These are phyloP conservation scores for Folsomia candida DNA, from an alignment of 2,888 invertebrate genomes.

Conservation along the genomic window DNA sequence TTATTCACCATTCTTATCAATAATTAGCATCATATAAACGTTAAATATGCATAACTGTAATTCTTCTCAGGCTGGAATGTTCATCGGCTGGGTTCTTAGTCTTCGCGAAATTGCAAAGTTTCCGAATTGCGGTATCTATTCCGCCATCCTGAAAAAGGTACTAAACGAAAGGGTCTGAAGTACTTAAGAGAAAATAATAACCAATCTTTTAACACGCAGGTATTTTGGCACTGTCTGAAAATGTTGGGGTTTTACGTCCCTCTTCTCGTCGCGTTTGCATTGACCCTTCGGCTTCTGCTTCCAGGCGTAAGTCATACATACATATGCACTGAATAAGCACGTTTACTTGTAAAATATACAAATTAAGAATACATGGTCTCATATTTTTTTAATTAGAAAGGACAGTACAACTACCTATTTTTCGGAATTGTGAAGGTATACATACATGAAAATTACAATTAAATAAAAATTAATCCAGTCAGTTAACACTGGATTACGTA, in stretches of 20 bases:
- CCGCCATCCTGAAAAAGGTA: slow-evolving; percentile 38
- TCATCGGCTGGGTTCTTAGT: slow-evolving; percentile 37
- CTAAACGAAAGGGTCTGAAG: too few relatives aligned
- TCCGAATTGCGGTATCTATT: slow-evolving; percentile 40
- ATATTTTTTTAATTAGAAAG: slow-evolving; percentile 29
- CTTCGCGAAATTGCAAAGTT: slow-evolving; percentile 38
- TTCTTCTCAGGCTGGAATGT: slow-evolving; percentile 38
- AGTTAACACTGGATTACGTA: too few relatives aligned
- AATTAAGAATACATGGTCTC: background rate
- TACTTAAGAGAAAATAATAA: background rate
- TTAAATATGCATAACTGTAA: slow-evolving; percentile 1
- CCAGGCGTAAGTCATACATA: slow-evolving; percentile 32
- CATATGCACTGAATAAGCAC: background rate
- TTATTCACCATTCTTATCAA: background rate
- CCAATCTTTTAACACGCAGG: slow-evolving; percentile 16
- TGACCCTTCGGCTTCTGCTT: slow-evolving; percentile 34
- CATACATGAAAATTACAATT: too few relatives aligned
- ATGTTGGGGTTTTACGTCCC: slow-evolving; percentile 44
- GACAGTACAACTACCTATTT: slow-evolving; percentile 37
- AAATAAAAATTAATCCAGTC: too few relatives aligned
- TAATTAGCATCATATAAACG: background rate
- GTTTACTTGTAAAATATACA: background rate
- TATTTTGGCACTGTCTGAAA: slow-evolving; percentile 39
- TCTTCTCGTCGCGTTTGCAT: slow-evolving; percentile 32
- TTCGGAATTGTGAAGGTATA: slow-evolving; percentile 41